Base-by-base conservation (phyloP, 2,113 vertebrate genomes). In the Apaloderma vittatum region DNA sequence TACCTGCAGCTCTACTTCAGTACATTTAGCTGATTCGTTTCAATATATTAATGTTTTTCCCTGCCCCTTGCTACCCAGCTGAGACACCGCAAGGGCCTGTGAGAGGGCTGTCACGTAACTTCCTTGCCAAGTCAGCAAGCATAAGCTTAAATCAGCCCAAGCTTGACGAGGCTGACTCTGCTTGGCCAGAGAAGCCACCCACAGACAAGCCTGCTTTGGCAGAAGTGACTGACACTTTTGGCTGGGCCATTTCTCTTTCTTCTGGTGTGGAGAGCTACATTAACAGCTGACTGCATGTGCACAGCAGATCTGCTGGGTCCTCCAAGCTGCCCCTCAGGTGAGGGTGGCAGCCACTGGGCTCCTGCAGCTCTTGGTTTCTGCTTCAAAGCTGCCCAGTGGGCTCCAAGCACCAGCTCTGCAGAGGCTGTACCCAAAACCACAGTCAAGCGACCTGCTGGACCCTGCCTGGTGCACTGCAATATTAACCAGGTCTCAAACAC, bases 341-440 rank as follows among this genome's bases (percentile, higher is more conserved):
- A 20, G 23, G 21, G 34, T 27, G 21, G 46, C 0, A 2, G 63
- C 52, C 1, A 0, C 23, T 29, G 11, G 23, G 27, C 24, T 66
- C 46, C 36, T 66, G 20, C 13, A 12, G 24, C 61, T 66, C 34
- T 29, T 30, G 15, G 49, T 65, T 80, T 30, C 29, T 52, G 37
- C 34, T 88, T 73, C 55, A 54, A 43, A 90, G 51, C 74, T 87
- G 78, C 71, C 12, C 70, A 36, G 3, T 5, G 16, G 40, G 22
- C 2, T n/a, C 40, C 13, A 68, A 40, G 5, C 5, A 23, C 45
- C 80, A 73, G 52, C 21, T 26, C 34, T 43, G 6, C 2, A 0
- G 29, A 32, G 23, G 29, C n/a, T 54, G 10, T 12, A 54, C 34
- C 27, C 82, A 77, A 15, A 24, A 54, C 45, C 8, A 32, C 11